A percentile compares a stretch with the other conserved stretches of the same genome.
phyloP scores from a whole-genome alignment of 2,797 vertebrate species.

The Paramormyrops hopkinsi region DNA sequence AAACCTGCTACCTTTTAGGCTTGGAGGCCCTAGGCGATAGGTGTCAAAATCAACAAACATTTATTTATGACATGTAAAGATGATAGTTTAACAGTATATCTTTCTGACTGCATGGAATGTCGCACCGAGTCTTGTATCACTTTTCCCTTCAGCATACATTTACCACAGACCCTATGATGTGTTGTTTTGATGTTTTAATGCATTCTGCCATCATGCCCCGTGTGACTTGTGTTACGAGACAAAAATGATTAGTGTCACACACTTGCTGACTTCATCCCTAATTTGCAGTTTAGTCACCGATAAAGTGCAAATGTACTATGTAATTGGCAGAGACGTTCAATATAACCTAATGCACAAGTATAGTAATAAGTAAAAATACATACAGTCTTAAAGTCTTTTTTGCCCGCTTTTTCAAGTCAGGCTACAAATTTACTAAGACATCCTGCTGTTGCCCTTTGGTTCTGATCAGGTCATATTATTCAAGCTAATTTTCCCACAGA shows the following conservation, averaged over 20 bases:
- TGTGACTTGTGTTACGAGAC: slow-evolving; percentile 1
- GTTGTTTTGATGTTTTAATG: slow-evolving; percentile 8
- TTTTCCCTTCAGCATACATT: not conserved
- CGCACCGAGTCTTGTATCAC: not conserved
- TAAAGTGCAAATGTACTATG: slow-evolving; percentile 10
- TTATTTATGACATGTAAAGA: not conserved
- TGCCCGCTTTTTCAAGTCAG: not conserved
- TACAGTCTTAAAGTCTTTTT: not conserved
- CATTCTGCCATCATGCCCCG: not conserved
- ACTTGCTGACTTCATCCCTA: slow-evolving; percentile 1
- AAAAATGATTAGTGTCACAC: slow-evolving; percentile 9
- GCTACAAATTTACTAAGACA: slow-evolving; percentile 21
- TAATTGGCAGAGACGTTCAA: not conserved
- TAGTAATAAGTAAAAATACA: not conserved
- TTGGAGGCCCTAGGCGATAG: not conserved
- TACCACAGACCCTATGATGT: not conserved
- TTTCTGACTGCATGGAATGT: not conserved
- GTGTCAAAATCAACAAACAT: not conserved
- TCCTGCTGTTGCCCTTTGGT: slow-evolving; percentile 25
- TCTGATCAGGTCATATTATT: slow-evolving; percentile 31
- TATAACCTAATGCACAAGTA: not conserved
- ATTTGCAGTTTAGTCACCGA: not conserved
- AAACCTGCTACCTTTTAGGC: not conserved
- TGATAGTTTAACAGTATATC: not conserved
- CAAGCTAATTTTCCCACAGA: slow-evolving; percentile 32